These are phyloP conservation scores for Steinernema feltiae DNA, from an alignment of 1,140 invertebrate species.

Conservation along the genomic window DNA sequence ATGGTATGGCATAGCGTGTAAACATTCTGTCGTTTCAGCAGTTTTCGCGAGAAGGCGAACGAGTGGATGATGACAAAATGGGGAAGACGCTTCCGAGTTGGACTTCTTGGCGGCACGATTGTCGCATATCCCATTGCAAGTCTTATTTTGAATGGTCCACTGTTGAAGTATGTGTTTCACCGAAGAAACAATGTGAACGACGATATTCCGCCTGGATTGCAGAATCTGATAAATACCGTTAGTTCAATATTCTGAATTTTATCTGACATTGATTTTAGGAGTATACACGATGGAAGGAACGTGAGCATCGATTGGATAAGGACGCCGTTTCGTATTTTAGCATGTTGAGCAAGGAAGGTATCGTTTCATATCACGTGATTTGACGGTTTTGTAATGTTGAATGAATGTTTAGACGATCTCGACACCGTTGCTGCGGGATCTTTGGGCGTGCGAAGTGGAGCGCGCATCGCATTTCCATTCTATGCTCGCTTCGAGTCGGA, in stretches of 20 bases:
- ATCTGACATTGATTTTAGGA: constrained; percentile 1
- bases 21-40: constrained; percentile 17
- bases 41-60: constrained; percentile 27
- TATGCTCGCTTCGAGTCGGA: constrained; percentile 22
- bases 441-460: constrained; percentile 32
- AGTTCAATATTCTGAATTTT: neutral
- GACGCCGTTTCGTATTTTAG: neutral
- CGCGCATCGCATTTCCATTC: constrained; percentile 29
- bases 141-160: constrained; percentile 28
- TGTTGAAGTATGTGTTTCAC: constrained; percentile 29
- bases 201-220: neutral
- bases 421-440: constrained; percentile 35
- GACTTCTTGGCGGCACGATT: constrained; percentile 31
- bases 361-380: neutral
- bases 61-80: constrained; percentile 29
- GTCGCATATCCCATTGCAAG: constrained; percentile 27
- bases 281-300: neutral
- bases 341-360: neutral
- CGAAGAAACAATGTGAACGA: neutral
- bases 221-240: neutral
- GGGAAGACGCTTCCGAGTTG: constrained; percentile 28
- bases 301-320: neutral
- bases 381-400: neutral
- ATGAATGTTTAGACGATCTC: constrained; percentile 26
- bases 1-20: neutral